Percentiles rank a stretch among this genome's conserved stretches.
Conservation (phyloP, 1,140 invertebrate genomes). For the Helicoverpa armigera region DNA sequence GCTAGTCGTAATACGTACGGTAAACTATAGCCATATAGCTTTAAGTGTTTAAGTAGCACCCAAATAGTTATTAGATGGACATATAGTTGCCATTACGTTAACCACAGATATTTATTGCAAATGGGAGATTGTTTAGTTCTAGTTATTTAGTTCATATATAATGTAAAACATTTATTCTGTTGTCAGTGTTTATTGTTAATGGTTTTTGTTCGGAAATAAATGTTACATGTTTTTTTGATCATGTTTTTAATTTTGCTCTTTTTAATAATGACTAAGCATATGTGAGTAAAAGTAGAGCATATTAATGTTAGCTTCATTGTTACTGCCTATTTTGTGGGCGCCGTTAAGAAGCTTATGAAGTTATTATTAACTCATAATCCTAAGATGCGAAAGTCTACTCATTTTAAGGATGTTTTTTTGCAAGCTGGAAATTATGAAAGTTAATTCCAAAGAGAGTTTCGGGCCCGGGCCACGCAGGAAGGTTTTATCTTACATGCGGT, state of each 20-base stretch:
- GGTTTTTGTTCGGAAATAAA: constrained; percentile 36
- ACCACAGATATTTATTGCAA: constrained; percentile 40
- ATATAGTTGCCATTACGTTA: constrained; percentile 33
- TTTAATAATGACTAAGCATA: too few relatives aligned
- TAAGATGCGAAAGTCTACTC: too few relatives aligned
- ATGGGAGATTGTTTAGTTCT: constrained; percentile 30
- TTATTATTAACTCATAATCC: too few relatives aligned
- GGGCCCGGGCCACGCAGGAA: too few relatives aligned
- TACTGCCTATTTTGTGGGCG: too few relatives aligned
- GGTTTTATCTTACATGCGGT: too few relatives aligned
- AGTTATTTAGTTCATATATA: constrained; percentile 1
- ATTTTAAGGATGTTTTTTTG: too few relatives aligned
- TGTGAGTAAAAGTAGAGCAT: too few relatives aligned
- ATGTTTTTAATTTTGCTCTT: neutral
- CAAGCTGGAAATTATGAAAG: too few relatives aligned
- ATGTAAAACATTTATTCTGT: neutral
- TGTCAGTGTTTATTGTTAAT: constrained; percentile 10
- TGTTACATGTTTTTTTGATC: constrained; percentile 17
- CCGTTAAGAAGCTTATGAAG: too few relatives aligned
- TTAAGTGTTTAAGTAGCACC: constrained; percentile 19
- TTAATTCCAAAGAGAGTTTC: too few relatives aligned
- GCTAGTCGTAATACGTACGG: constrained; percentile 59
- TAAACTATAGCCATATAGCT: constrained; percentile 54
- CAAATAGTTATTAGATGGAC: constrained; percentile 24
- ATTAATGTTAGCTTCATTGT: neutral